Percentiles rank a stretch among this genome's conserved stretches.
Conservation (phyloP, 2,797 vertebrate species). For the Pantherophis vulpinus region DNA sequence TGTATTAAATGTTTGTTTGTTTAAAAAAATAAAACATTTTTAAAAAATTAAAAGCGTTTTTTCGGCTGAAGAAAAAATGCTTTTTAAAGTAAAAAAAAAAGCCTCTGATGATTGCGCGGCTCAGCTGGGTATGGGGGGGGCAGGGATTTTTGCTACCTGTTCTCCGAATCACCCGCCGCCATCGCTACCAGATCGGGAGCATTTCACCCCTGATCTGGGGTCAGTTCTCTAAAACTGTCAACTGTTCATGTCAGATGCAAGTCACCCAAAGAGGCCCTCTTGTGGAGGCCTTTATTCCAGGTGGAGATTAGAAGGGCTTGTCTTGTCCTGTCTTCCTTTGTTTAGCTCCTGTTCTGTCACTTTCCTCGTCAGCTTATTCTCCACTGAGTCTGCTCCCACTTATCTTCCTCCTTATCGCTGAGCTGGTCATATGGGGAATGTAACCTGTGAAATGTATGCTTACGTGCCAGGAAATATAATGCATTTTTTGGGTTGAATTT, state of each 20-base stretch:
- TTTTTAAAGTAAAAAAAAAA: no score
- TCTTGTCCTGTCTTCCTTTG: background rate
- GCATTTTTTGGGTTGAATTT: conserved; percentile 36
- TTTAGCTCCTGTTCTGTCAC: background rate
- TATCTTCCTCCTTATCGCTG: background rate
- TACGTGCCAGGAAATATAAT: conserved; percentile 12
- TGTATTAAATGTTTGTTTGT: no score
- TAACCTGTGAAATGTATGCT: background rate
- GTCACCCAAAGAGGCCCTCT: background rate
- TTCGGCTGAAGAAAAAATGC: no score
- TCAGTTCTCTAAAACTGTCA: background rate
- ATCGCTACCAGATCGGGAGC: no score
- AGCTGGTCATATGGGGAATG: background rate
- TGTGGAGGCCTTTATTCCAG: background rate
- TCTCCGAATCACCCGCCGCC: no score
- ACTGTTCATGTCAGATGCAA: background rate
- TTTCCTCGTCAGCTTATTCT: background rate
- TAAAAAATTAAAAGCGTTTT: no score
- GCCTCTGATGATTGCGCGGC: no score
- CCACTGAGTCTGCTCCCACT: background rate
- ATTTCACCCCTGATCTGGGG: no score
- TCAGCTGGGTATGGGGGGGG: no score
- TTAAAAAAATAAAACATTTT: no score
- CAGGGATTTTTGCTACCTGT: no score
- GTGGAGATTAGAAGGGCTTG: background rate